phyloP scores from a whole-genome alignment of 2,888 invertebrate species.

The Augochlorella aurata region DNA sequence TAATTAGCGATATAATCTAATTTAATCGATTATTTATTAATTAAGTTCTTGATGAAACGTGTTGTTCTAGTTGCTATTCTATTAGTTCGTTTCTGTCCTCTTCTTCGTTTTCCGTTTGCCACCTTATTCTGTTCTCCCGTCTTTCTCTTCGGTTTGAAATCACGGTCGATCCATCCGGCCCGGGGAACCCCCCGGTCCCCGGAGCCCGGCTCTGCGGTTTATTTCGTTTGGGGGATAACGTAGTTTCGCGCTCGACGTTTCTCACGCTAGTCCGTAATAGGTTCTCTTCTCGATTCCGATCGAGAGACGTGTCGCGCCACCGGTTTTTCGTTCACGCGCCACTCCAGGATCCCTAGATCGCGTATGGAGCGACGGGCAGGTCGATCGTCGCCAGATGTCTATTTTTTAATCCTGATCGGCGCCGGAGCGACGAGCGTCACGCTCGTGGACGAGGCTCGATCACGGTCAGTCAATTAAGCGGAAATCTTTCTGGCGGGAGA shows the following conservation, averaged over 20 bases:
- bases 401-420: conserved; percentile 30
- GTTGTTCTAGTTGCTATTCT: conserved; percentile 75
- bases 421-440: conserved; percentile 13
- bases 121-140: not conserved
- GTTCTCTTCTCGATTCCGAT: not conserved
- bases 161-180: not conserved
- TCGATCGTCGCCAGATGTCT: conserved; percentile 20
- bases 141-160: not conserved
- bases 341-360: conserved; percentile 24
- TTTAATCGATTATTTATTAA: conserved; percentile 82
- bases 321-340: conserved; percentile 12
- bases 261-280: conserved; percentile 48
- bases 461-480: conserved; percentile 49
- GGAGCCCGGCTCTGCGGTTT: too few relatives aligned
- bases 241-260: conserved; percentile 12
- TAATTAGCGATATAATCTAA: conserved; percentile 81
- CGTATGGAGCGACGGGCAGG: not conserved
- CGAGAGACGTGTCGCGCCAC: not conserved
- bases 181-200: not conserved
- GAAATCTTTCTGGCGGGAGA: conserved; percentile 2
- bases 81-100: conserved; percentile 55
- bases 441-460: conserved; percentile 19
- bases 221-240: not conserved
- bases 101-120: not conserved
- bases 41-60: conserved; percentile 73